Base-by-base conservation (phyloP, 2,113 vertebrate genomes). In the Benitochromis conjunctus region DNA sequence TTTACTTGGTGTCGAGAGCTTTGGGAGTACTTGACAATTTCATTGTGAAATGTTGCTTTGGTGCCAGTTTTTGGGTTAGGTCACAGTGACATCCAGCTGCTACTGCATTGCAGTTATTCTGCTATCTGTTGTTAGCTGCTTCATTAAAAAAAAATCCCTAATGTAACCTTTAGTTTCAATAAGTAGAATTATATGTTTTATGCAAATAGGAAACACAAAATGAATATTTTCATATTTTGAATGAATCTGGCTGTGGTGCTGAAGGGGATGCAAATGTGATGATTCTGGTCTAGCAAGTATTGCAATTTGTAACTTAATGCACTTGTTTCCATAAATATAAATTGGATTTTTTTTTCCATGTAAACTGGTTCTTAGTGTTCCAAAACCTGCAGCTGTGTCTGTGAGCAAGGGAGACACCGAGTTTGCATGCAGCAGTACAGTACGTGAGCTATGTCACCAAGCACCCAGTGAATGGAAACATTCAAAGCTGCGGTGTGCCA, bases 391-490 rank as follows among this genome's bases (percentile, higher is more conserved):
- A 83, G 79, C 62, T 81, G 26, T 46, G 46, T 74, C 38, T 83
- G 46, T 21, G 43, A 78, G 69, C 76, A 83, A 71, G 71, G 57
- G 71, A 86, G 62, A 76, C 16, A 51, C 54, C 43, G 31, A 12
- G 51, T 64, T 58, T 43, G 48, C 0, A 13, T 7, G 13, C 58
- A 38, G 3, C 43, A 56, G 69, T 29, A 31, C 79, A 84, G 66
- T 83, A 80, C 21, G 14, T 92, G 81, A 91, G 80, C 13, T 84
- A 77, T 92, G 85, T 66, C 80, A 80, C 71, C 24, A 78, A 19
- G 57, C 78, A 62, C 57, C 57, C 24, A 24, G 31, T 79, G 80
- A 88, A 81, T 88, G 84, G 77, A 88, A 81, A 89, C 54, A 74
- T 54, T 82, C 26, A 12, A 56, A 80, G 31, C 31, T 16, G 21